Evolutionary conservation across 2,113 vertebrate species (phyloP), one percentile per base, ranked within the genome.

Genomic region (Coreoperca whiteheadi): DNA sequence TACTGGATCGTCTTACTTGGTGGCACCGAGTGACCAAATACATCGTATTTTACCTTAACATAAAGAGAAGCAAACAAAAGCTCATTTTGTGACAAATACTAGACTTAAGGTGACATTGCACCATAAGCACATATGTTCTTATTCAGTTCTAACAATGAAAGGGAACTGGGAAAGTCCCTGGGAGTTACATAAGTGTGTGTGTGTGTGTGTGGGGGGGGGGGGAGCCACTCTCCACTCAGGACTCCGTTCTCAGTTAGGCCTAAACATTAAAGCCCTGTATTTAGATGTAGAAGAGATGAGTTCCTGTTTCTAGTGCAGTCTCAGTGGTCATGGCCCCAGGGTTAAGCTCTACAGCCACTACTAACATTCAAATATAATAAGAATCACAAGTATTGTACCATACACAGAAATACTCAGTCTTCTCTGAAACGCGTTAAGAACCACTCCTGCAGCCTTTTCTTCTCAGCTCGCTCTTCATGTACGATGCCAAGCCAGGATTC

Each of bases 301-400:
- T 70, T 76, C 74, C 66, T 81, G 86, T 84, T 88, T 77, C 85
- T 84, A 84, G 77, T 83, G 78, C 75, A 88, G 73, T 85, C 83
- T 71, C 83, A 70, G 82, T 46, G 82, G 86, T 81, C 68, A 75
- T 63, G 82, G 67, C 82, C 75, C 84, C 74, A 67, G 75, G 77
- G 77, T 85, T 87, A 82, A 86, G 79, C 82, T 83, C 79, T 79
- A 88, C 78, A 84, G 69, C 90, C 87, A 87, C 80, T 87, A 85
- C 82, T 84, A 83, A 92, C 90, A 93, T 93, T 93, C 91, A 93
- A 87, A 91, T 86, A 87, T 81, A 86, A 71, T 81, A 92, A 90
- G 70, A 90, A 91, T 90, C 83, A 90, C 90, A 90, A 86, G 83
- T 87, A 85, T 83, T 66, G 74, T 87, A 89, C 85, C 83, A 50